A percentile compares a stretch with the other conserved stretches of the same genome.
Conservation (phyloP, 2,888 invertebrate genomes). For the Bellardia bayeri region DNA sequence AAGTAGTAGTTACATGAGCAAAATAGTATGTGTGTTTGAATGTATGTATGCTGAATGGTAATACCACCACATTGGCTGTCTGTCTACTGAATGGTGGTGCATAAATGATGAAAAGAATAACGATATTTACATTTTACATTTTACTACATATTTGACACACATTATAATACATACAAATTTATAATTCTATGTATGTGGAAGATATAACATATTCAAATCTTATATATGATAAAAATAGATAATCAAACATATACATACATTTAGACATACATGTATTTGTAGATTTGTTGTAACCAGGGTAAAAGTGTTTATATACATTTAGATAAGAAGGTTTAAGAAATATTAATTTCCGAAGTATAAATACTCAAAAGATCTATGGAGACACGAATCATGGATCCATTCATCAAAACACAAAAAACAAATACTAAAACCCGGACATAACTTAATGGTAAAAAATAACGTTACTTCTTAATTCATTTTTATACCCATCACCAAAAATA, state of each 20-base stretch:
- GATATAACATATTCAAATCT: constrained; percentile 31
- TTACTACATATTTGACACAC: constrained; percentile 40
- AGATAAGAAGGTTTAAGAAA: too few relatives aligned
- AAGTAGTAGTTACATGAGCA: neutral
- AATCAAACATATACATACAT: neutral
- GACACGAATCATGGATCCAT: too few relatives aligned
- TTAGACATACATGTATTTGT: neutral
- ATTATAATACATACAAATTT: constrained; percentile 31
- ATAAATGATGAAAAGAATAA: constrained; percentile 55
- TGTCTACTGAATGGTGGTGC: constrained; percentile 35
- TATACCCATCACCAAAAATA: too few relatives aligned
- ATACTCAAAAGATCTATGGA: too few relatives aligned
- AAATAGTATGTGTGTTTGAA: neutral
- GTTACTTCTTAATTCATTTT: too few relatives aligned
- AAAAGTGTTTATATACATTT: neutral
- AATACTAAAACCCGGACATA: too few relatives aligned
- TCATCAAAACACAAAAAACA: too few relatives aligned
- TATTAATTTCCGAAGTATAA: too few relatives aligned
- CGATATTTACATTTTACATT: constrained; percentile 46
- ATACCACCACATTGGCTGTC: constrained; percentile 4
- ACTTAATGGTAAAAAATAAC: too few relatives aligned
- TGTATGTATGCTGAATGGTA: constrained; percentile 6
- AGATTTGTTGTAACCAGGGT: neutral
- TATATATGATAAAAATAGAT: neutral
- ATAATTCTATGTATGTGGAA: constrained; percentile 2